A percentile compares a stretch with the other conserved stretches of the same genome.
phyloP scores from a whole-genome alignment of 2,113 vertebrate genomes.

The Furnarius figulus region DNA sequence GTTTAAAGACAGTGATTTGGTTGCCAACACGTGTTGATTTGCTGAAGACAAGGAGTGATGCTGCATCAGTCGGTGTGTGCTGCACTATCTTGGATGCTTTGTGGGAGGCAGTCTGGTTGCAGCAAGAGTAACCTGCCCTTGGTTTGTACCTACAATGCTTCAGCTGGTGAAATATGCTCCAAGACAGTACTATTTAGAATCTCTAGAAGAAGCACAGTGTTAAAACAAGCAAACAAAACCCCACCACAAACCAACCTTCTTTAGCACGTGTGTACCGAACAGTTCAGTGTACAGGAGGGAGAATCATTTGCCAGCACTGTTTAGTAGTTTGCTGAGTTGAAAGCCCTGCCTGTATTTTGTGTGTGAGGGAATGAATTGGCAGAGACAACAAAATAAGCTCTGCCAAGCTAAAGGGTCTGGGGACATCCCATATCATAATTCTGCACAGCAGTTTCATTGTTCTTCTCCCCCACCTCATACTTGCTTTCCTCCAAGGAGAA shows the following conservation, averaged over 20 bases:
- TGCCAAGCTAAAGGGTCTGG: neutral
- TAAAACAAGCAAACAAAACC: neutral
- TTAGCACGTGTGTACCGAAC: too few species aligned
- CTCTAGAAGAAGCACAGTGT: neutral
- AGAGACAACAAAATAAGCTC: neutral
- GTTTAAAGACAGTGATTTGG: neutral
- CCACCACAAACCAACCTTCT: neutral
- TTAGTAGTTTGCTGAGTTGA: neutral
- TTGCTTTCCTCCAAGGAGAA: neutral
- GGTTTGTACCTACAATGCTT: rapidly evolving
- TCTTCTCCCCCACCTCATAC: neutral
- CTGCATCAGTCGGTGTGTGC: rapidly evolving
- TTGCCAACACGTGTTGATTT: neutral
- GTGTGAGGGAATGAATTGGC: neutral
- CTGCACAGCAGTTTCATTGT: neutral
- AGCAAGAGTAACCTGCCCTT: neutral
- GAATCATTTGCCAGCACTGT: neutral
- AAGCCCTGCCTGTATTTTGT: neutral
- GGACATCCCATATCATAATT: neutral
- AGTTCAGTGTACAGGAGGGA: neutral
- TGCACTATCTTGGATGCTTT: neutral
- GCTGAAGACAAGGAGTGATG: rapidly evolving
- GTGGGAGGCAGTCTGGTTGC: neutral
- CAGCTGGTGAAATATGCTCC: neutral
- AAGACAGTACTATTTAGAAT: neutral